These are phyloP conservation scores for Danio tinwini DNA, from an alignment of 2,797 vertebrate species.

Conservation along the genomic window DNA sequence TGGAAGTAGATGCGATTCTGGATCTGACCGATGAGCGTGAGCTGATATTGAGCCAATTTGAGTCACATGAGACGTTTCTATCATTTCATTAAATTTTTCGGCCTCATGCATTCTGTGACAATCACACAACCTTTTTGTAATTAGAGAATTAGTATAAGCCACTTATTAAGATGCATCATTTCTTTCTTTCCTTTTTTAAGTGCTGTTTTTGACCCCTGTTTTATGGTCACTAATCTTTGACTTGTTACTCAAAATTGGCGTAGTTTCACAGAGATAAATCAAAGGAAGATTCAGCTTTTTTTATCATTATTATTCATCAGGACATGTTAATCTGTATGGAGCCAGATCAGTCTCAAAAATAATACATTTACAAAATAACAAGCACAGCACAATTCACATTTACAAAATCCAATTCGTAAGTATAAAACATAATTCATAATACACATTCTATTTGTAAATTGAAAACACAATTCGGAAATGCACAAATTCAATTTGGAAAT, in stretches of 20 bases:
- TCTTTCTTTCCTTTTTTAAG: background rate
- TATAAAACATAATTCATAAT: too few relatives aligned
- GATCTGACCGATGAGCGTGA: background rate
- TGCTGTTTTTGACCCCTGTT: background rate
- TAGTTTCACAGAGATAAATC: background rate
- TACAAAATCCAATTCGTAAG: too few relatives aligned
- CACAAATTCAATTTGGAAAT: too few relatives aligned
- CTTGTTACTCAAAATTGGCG: background rate
- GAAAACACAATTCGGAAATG: too few relatives aligned
- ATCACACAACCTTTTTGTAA: constrained; percentile 53
- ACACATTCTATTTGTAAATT: too few relatives aligned
- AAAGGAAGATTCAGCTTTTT: background rate
- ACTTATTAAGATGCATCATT: background rate
- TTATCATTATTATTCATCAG: background rate
- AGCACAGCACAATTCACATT: too few relatives aligned
- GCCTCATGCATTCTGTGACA: constrained; percentile 58
- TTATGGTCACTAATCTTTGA: background rate
- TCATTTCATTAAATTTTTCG: constrained; percentile 44
- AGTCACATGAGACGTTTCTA: constrained; percentile 19
- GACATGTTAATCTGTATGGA: background rate
- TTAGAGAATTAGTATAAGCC: constrained; percentile 31
- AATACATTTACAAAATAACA: too few relatives aligned
- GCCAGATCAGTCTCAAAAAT: too few relatives aligned
- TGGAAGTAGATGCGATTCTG: background rate
- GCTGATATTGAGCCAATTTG: constrained; percentile 25